These are phyloP conservation scores for Cuniculus paca DNA, from an alignment of 2,797 vertebrate species.

Conservation along the genomic window DNA sequence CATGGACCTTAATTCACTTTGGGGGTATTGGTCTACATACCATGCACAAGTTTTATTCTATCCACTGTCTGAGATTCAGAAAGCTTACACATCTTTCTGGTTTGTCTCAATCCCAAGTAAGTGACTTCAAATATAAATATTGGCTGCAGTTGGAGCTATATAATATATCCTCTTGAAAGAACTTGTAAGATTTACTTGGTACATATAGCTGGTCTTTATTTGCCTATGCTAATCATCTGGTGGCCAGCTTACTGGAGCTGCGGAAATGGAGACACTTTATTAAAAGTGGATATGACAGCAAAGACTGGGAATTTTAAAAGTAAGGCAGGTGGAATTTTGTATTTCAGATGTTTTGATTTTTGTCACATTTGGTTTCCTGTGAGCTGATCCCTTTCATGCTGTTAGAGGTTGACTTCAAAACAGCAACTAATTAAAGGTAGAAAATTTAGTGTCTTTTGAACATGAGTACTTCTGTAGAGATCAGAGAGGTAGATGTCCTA, in stretches of 20 bases:
- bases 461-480: slow-evolving; percentile 78
- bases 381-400: slow-evolving; percentile 80
- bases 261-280: slow-evolving; percentile 56
- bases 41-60: slow-evolving; percentile 41
- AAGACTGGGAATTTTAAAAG: slow-evolving; percentile 75
- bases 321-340: slow-evolving; percentile 56
- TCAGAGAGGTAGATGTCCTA: slow-evolving; percentile 67
- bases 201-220: slow-evolving; percentile 63
- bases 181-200: slow-evolving; percentile 72
- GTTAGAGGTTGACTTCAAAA: slow-evolving; percentile 82
- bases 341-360: slow-evolving; percentile 75
- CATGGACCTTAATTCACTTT: slow-evolving; percentile 43
- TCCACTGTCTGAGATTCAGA: slow-evolving; percentile 65
- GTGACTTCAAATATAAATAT: slow-evolving; percentile 70
- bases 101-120: slow-evolving; percentile 75
- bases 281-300: slow-evolving; percentile 16
- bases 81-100: slow-evolving; percentile 32
- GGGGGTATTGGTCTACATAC: not conserved
- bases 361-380: slow-evolving; percentile 69
- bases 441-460: slow-evolving; percentile 83
- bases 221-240: slow-evolving; percentile 56
- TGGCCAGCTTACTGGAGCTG: slow-evolving; percentile 59
- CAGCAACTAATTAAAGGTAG: slow-evolving; percentile 86
- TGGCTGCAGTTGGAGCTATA: slow-evolving; percentile 72
- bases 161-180: slow-evolving; percentile 70